A percentile compares a stretch with the other conserved stretches of the same genome.
Evolutionary conservation across 2,797 vertebrate species (phyloP).

Genomic region (Acanthornis magna): DNA sequence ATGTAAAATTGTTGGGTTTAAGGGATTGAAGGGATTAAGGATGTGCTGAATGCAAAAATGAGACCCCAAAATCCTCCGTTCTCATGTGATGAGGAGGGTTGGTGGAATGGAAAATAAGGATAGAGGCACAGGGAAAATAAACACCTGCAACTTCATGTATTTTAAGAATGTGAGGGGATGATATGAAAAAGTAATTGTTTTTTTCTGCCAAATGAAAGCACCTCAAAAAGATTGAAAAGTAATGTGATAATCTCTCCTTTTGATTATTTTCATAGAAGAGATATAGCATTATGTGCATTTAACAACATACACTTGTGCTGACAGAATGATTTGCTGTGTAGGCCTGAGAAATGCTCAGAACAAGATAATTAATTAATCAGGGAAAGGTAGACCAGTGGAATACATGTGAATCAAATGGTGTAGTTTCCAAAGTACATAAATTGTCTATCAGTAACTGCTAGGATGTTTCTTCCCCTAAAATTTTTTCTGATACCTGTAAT

Average conservation of each 20-base stretch:
- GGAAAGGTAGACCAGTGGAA: background rate
- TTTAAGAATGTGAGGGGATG: background rate
- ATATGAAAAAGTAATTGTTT: background rate
- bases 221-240: background rate
- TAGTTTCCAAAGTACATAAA: background rate
- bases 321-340: background rate
- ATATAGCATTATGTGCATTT: background rate
- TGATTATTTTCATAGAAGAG: background rate
- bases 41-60: background rate
- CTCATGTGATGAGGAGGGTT: background rate
- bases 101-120: background rate
- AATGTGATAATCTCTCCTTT: background rate
- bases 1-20: background rate
- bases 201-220: background rate
- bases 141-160: background rate
- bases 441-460: background rate
- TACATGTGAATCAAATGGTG: background rate
- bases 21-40: background rate
- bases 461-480: background rate
- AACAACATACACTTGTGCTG: background rate
- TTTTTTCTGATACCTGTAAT: background rate
- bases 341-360: background rate
- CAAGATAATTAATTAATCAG: background rate
- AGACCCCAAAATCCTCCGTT: background rate
- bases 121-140: background rate